Evolutionary conservation across 1,140 invertebrate genomes (phyloP), one percentile per base, ranked within the genome.

Genomic region (Battus philenor): DNA sequence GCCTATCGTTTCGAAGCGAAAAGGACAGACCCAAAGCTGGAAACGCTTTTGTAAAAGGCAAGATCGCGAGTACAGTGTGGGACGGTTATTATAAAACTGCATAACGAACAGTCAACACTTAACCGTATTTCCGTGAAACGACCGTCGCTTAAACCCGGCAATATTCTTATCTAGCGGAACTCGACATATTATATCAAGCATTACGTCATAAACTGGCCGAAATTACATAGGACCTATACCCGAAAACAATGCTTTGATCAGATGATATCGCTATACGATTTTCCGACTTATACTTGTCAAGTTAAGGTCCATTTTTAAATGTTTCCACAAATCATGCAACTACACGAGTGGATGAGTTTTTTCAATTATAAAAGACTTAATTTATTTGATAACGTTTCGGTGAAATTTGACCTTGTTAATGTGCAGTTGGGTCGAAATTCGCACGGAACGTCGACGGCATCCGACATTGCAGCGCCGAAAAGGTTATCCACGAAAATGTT

Each of bases 401-500:
- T 12, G 8, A 72, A 38, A 56, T 47, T 50, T 13, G 17, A 54
- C 57, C 55, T 10, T 63, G 34, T 13, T 0, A 0, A 8, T 1
- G 9, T 0, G 0, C 0, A 3, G 1, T 61, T 52, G 18, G 44
- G 68, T 68, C 11, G 26, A 44, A 45, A 55, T 59, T 75, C 22
- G 27, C 18, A 9, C 48, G 34, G 11, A 6, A 1, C 8, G 4
- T 13, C 27, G 27, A 33, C 47, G 53, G 58, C 58, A 54, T 83
- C 74, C 55, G 64, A 68, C 73, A 54, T 76, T 79, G 60, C 64
- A 64, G 61, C 53, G 59, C 60, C 62, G 57, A 68, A 71, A 72
- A 81, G 66, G 74, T 75, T 82, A 84, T 81, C 70, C 80, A 84
- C 80, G 77, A 81, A 84, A 84, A 82, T 84, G 78, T 84, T 84